Conservation (phyloP, 2,888 invertebrate species). For the Eristalis tenax region DNA sequence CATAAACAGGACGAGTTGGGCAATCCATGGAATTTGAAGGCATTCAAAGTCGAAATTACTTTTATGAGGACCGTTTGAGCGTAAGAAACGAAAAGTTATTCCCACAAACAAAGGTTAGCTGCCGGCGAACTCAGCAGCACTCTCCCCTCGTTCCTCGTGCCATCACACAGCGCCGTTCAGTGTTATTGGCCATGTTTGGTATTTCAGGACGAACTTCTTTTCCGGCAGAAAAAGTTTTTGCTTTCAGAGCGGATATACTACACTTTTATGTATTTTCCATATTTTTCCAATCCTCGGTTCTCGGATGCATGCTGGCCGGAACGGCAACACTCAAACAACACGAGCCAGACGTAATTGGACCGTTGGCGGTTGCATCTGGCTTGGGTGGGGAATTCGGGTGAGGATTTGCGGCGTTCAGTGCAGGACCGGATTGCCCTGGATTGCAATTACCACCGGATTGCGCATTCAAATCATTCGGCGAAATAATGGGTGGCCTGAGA, state of each 20-base stretch:
- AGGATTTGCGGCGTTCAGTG: neutral
- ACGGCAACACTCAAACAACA: neutral
- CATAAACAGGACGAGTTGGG: neutral
- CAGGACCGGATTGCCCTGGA: neutral
- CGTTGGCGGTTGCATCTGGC: neutral
- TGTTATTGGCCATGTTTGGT: slow-evolving; percentile 60
- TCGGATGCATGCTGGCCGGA: neutral
- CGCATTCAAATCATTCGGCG: neutral
- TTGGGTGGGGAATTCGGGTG: neutral
- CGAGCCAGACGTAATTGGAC: neutral
- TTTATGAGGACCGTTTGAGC: slow-evolving; percentile 52
- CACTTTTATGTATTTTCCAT: neutral
- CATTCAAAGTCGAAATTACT: slow-evolving; percentile 56
- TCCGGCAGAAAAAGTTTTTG: neutral
- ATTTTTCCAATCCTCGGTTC: neutral
- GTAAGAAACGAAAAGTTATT: slow-evolving; percentile 52
- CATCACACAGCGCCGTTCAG: neutral
- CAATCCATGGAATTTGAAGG: slow-evolving; percentile 8
- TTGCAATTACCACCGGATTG: neutral
- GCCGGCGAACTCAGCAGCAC: neutral
- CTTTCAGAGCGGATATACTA: neutral
- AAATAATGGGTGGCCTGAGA: neutral
- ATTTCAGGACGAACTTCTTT: slow-evolving; percentile 36
- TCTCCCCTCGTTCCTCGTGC: neutral
- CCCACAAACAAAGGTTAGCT: slow-evolving; percentile 49